Percentiles rank a stretch among this genome's conserved stretches.
phyloP scores from a whole-genome alignment of 2,888 invertebrate species.

The Callosobruchus maculatus region DNA sequence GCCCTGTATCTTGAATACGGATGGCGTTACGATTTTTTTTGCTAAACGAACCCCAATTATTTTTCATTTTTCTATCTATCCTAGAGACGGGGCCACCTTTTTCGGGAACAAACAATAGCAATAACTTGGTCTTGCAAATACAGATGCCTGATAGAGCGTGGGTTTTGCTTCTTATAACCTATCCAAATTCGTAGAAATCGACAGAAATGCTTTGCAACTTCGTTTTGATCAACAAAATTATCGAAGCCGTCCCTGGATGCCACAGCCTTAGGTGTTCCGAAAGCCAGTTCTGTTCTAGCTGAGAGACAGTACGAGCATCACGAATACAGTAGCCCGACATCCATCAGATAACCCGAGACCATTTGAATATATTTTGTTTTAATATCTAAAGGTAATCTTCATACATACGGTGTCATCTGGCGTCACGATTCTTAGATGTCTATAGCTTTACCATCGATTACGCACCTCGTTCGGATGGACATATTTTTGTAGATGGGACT shows the following conservation, averaged over 20 bases:
- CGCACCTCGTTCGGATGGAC: slow-evolving; percentile 8
- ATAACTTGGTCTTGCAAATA: no score
- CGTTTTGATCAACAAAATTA: background rate
- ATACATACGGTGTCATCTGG: slow-evolving; percentile 26
- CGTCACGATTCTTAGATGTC: slow-evolving; percentile 21
- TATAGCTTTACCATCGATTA: slow-evolving; percentile 12
- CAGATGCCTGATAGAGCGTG: no score
- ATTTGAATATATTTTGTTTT: slow-evolving; percentile 37
- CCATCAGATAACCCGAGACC: slow-evolving; percentile 33
- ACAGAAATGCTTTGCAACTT: no score
- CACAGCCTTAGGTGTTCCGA: background rate
- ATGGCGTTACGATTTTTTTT: no score
- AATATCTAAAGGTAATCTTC: slow-evolving; percentile 32
- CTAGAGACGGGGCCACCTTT: no score
- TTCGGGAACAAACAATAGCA: no score
- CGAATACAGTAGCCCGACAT: slow-evolving; percentile 26
- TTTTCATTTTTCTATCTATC: no score
- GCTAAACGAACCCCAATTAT: no score
- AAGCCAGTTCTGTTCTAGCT: background rate
- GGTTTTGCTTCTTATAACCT: no score
- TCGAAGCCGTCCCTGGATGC: background rate
- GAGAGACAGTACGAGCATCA: background rate
- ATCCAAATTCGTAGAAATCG: no score
- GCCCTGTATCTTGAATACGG: no score
- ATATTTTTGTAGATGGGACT: no score